Conservation (phyloP, 2,113 vertebrate species). For the Pongo abelii region DNA sequence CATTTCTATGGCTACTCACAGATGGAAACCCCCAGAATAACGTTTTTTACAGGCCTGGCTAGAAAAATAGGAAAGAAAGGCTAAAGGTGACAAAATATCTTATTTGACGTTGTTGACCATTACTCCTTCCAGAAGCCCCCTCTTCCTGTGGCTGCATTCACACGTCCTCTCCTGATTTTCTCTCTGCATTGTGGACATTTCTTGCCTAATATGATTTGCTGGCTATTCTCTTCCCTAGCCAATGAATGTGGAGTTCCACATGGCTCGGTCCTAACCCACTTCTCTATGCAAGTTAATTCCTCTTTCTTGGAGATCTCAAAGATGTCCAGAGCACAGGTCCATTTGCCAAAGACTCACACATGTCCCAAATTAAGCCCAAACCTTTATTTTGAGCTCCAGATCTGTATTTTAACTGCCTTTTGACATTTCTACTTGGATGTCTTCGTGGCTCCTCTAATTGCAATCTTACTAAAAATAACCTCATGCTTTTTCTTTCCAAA, state of each 20-base stretch:
- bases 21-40: not conserved
- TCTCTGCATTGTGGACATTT: not conserved
- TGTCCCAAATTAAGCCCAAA: not conserved
- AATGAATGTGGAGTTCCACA: not conserved
- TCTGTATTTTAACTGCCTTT: not conserved
- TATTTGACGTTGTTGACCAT: not conserved
- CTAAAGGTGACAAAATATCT: not conserved
- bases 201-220: not conserved
- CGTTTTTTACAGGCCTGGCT: not conserved
- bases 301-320: not conserved
- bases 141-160: not conserved
- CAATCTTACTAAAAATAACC: not conserved
- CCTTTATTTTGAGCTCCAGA: not conserved
- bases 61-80: not conserved
- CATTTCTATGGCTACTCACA: not conserved
- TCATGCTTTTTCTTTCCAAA: not conserved
- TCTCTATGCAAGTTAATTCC: not conserved
- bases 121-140: not conserved
- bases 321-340: not conserved
- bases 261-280: not conserved
- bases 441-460: not conserved
- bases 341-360: not conserved
- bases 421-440: not conserved
- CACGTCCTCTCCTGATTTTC: not conserved
- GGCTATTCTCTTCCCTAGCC: not conserved